phyloP scores from a whole-genome alignment of 2,797 vertebrate genomes.

The Psittacula echo region DNA sequence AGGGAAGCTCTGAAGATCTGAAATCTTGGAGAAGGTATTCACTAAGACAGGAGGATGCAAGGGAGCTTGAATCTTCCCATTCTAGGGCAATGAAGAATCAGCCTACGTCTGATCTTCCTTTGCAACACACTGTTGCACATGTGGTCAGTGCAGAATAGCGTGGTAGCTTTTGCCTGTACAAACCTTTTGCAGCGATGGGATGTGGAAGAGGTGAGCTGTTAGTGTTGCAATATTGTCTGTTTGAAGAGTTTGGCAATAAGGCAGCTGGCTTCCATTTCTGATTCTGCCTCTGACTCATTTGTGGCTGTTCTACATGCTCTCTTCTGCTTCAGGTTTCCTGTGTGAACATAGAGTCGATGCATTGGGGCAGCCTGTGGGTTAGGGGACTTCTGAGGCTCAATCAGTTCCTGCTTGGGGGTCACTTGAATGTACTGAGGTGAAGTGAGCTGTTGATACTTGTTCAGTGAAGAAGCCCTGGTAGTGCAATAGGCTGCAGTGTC shows the following conservation, averaged over 20 bases:
- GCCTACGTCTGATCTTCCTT: neutral
- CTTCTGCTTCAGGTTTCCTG: neutral
- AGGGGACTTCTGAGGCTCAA: neutral
- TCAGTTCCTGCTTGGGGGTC: neutral
- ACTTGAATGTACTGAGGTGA: neutral
- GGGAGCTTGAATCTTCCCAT: neutral
- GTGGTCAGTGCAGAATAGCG: neutral
- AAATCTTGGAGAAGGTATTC: neutral
- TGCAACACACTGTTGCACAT: accelerated
- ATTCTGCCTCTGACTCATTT: neutral
- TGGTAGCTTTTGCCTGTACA: neutral
- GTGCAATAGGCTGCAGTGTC: neutral
- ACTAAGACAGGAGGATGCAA: neutral
- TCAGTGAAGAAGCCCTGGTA: neutral
- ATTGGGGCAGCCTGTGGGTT: neutral
- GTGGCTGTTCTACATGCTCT: neutral
- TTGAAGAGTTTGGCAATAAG: neutral
- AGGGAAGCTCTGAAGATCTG: neutral
- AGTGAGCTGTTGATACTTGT: neutral
- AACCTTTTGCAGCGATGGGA: neutral
- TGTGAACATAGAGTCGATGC: neutral
- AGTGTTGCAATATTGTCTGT: accelerated
- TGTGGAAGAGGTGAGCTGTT: neutral
- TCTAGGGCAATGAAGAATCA: neutral
- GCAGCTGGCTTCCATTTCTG: neutral